Conservation (phyloP, 1,140 invertebrate species). For the Phymorhynchus buccinoides region DNA sequence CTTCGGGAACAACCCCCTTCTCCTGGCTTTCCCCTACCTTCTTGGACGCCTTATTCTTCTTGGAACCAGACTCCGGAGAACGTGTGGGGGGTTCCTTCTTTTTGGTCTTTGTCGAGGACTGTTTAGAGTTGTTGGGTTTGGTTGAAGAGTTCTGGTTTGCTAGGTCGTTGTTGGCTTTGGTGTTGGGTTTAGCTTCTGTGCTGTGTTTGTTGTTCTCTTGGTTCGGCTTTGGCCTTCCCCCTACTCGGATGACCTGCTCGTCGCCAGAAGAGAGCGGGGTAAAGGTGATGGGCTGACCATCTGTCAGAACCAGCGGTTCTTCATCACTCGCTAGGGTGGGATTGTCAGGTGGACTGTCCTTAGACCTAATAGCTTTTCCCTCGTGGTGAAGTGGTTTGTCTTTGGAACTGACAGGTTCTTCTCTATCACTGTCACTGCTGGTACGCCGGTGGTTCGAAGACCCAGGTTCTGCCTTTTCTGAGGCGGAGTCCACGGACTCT, state of each 20-base stretch:
- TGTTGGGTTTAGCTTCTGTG: neutral
- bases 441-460: neutral
- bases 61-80: neutral
- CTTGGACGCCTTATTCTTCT: neutral
- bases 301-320: neutral
- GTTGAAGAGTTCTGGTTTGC: neutral
- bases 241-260: slow-evolving; percentile 21
- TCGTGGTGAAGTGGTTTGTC: neutral
- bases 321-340: neutral
- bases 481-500: neutral
- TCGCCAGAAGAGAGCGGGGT: neutral
- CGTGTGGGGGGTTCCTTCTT: neutral
- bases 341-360: neutral
- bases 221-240: neutral
- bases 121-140: neutral
- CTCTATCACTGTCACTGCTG: neutral
- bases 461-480: slow-evolving; percentile 8
- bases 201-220: neutral
- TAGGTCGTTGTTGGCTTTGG: neutral
- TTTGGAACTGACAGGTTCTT: neutral
- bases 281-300: slow-evolving; percentile 7
- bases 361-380: neutral
- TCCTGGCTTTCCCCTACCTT: neutral
- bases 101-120: slow-evolving; percentile 1
- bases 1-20: slow-evolving; percentile 50